Percentiles rank a stretch among this genome's conserved stretches.
Conservation (phyloP, 2,888 invertebrate species). For the Phlogophora meticulosa region DNA sequence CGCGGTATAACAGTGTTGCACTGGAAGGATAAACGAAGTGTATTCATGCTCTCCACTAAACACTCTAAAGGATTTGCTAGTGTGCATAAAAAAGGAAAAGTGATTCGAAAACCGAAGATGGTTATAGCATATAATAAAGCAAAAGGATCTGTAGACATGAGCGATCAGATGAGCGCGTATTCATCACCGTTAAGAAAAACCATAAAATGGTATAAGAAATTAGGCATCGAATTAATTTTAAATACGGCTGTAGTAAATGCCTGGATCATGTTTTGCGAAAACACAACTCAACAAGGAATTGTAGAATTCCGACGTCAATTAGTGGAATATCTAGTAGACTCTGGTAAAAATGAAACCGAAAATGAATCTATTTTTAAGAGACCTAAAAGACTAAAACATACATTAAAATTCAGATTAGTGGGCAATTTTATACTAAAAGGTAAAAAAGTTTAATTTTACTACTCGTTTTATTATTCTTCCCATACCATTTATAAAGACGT, state of each 20-base stretch:
- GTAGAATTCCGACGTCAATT: slow-evolving; percentile 6
- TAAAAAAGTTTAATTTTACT: slow-evolving; percentile 1
- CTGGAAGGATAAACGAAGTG: no score
- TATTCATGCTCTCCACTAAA: slow-evolving; percentile 51
- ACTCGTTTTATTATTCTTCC: slow-evolving; percentile 7
- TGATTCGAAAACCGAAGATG: slow-evolving; percentile 35
- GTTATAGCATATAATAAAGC: slow-evolving; percentile 49
- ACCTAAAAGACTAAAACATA: not conserved
- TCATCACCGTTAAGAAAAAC: slow-evolving; percentile 24
- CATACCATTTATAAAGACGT: slow-evolving; percentile 10
- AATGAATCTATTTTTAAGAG: not conserved
- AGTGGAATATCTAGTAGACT: not conserved
- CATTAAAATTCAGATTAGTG: not conserved
- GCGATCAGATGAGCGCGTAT: slow-evolving; percentile 33
- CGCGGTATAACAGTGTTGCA: no score
- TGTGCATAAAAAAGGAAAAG: slow-evolving; percentile 20
- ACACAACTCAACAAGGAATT: not conserved
- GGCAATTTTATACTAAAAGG: slow-evolving; percentile 1
- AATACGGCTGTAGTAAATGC: slow-evolving; percentile 16
- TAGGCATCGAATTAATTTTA: slow-evolving; percentile 10
- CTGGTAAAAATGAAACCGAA: not conserved
- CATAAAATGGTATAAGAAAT: slow-evolving; percentile 17
- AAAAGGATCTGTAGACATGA: slow-evolving; percentile 29
- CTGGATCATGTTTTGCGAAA: slow-evolving; percentile 36
- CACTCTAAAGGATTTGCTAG: slow-evolving; percentile 3